A percentile compares a stretch with the other conserved stretches of the same genome.
Evolutionary conservation across 2,797 vertebrate genomes (phyloP).

Genomic region (Okamejei kenojei): DNA sequence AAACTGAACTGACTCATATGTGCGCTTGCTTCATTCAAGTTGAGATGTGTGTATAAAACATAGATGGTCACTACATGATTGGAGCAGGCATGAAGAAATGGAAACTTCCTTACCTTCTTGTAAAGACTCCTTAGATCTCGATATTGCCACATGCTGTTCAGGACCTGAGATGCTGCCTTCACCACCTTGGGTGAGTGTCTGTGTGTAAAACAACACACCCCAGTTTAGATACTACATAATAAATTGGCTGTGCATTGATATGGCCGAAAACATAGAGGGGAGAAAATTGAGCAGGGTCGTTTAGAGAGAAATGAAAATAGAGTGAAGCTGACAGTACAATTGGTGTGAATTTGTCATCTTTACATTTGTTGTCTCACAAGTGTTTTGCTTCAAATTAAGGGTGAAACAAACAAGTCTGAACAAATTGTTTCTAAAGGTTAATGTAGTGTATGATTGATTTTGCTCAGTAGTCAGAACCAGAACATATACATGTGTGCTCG

Average conservation of each 20-base stretch:
- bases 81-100: neutral
- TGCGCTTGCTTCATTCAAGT: neutral
- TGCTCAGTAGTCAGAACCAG: neutral
- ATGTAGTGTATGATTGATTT: constrained; percentile 26
- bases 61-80: neutral
- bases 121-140: constrained; percentile 96
- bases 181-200: constrained; percentile 98
- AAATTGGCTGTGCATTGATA: neutral
- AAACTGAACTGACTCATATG: no score
- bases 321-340: neutral
- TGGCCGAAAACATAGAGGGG: no score
- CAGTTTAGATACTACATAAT: neutral
- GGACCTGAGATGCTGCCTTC: constrained; percentile 96
- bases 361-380: neutral
- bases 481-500: neutral
- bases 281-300: neutral
- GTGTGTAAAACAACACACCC: constrained; percentile 44
- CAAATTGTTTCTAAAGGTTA: constrained; percentile 21
- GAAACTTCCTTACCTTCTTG: constrained; percentile 84
- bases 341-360: neutral
- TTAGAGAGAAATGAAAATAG: neutral
- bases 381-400: neutral
- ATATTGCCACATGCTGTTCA: constrained; percentile 99
- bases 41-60: neutral
- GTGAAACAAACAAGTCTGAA: constrained; percentile 29